Evolutionary conservation across 2,113 vertebrate species (phyloP), one percentile per base, ranked within the genome.

Genomic region (Macaca fascicularis): DNA sequence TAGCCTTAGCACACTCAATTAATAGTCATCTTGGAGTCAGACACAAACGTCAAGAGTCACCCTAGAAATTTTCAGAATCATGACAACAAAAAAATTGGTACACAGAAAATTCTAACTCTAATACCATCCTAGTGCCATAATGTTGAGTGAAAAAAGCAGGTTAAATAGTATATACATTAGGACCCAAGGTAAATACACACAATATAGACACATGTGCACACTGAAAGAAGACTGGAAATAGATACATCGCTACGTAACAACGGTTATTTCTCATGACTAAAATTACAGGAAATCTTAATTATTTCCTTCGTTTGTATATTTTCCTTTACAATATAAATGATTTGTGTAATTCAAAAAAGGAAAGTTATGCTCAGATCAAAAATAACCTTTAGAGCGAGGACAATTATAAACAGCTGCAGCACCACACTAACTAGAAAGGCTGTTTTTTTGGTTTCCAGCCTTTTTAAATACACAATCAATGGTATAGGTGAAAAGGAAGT

Each of bases 31-130:
- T 64, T 69, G 35, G 55, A 94, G 38, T 30, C 52, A 95, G 38
- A 92, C 59, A 12, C 40, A 97, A 96, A 93, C 67, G 57, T 70
- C 23, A 93, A 90, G 50, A 61, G 23, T 64, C 45, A 61, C 45
- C n/a, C 87, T 48, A 96, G 43, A 95, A 90, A 90, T 89, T 90
- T 95, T 93, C 75, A 92, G 50, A 96, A 95, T 93, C 48, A 16
- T 74, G 64, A 87, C 23, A 76, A 94, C 52, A 93, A 93, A 95
- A 95, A 59, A 72, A 17, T 3, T 81, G 35, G n/a, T 70, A 94
- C n/a, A 87, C 64, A 80, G 32, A 50, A 79, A 91, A 93, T 75
- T n/a, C 12, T 81, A 89, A 95, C 45, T 50, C 48, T 87, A 84
- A 74, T 80, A 35, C 6, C 59, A 75, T 32, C 35, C 84, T 87